Percentiles rank a stretch among this genome's conserved stretches.
Conservation (phyloP, 2,888 invertebrate species). For the Plebejus anna region DNA sequence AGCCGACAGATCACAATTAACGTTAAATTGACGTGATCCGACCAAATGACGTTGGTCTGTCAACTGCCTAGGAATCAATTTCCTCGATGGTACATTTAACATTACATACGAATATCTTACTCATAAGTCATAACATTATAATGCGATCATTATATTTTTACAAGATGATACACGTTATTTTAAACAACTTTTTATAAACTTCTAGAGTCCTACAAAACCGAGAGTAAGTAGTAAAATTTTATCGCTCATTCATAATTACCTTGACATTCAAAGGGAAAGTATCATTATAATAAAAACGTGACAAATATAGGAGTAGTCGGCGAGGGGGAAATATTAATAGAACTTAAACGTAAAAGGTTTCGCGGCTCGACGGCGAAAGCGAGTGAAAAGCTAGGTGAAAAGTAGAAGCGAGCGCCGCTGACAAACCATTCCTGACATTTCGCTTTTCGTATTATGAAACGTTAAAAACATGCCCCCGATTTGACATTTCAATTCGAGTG, state of each 20-base stretch:
- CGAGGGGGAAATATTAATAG: constrained; percentile 27
- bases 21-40: too few relatives aligned
- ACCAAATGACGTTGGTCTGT: too few relatives aligned
- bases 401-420: constrained; percentile 14
- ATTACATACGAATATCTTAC: too few relatives aligned
- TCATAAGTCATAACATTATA: neutral
- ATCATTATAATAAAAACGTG: constrained; percentile 53
- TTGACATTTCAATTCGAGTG: constrained; percentile 14
- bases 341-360: constrained; percentile 26
- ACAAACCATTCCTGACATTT: constrained; percentile 25
- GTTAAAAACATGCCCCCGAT: constrained; percentile 20
- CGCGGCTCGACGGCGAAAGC: constrained; percentile 2
- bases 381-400: constrained; percentile 22
- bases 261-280: constrained; percentile 48
- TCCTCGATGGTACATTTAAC: too few relatives aligned
- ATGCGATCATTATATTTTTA: neutral
- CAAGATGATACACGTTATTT: neutral
- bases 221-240: constrained; percentile 45
- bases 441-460: neutral
- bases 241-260: constrained; percentile 47
- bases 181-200: constrained; percentile 6
- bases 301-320: constrained; percentile 47
- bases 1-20: too few relatives aligned
- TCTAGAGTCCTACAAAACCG: constrained; percentile 44
- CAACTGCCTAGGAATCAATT: too few relatives aligned